A percentile compares a stretch with the other conserved stretches of the same genome.
Conservation (phyloP, 1,140 invertebrate species). For the Epicauta chinensis region DNA sequence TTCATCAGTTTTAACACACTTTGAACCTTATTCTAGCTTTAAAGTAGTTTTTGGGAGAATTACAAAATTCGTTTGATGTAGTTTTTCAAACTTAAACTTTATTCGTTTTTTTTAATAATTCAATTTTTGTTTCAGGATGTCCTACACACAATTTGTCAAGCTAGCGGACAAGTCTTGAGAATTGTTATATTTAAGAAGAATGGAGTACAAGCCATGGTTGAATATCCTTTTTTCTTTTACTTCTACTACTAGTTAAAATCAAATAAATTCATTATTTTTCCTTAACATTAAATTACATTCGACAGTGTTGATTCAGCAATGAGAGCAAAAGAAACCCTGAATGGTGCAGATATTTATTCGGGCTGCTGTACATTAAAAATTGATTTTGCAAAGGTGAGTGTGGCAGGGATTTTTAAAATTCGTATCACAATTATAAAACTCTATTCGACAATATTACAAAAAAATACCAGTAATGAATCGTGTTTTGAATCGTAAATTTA, state of each 20-base stretch:
- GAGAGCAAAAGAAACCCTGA: constrained; percentile 87
- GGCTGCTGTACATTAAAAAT: constrained; percentile 99
- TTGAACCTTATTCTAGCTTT: too few relatives aligned
- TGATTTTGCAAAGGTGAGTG: constrained; percentile 94
- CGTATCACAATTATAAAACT: too few relatives aligned
- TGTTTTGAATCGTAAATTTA: too few relatives aligned
- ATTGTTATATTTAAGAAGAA: constrained; percentile 99
- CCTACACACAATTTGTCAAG: constrained; percentile 91
- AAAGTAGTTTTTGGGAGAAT: too few relatives aligned
- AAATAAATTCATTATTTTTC: constrained; percentile 31
- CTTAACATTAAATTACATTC: constrained; percentile 64
- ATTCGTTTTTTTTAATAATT: too few relatives aligned
- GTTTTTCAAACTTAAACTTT: too few relatives aligned
- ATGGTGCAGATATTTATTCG: constrained; percentile 98
- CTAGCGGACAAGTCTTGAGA: constrained; percentile 91
- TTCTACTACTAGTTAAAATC: not conserved
- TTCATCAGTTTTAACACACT: too few relatives aligned
- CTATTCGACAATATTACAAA: too few relatives aligned
- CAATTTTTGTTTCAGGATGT: constrained; percentile 80
- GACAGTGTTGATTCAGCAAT: constrained; percentile 92
- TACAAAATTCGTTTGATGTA: too few relatives aligned
- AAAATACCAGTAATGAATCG: too few relatives aligned
- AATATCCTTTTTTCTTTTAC: constrained; percentile 83
- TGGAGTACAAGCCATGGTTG: constrained; percentile 97
- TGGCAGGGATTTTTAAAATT: constrained; percentile 3